Base-by-base conservation (phyloP, 2,113 vertebrate genomes). In the Seriola dumerili region DNA sequence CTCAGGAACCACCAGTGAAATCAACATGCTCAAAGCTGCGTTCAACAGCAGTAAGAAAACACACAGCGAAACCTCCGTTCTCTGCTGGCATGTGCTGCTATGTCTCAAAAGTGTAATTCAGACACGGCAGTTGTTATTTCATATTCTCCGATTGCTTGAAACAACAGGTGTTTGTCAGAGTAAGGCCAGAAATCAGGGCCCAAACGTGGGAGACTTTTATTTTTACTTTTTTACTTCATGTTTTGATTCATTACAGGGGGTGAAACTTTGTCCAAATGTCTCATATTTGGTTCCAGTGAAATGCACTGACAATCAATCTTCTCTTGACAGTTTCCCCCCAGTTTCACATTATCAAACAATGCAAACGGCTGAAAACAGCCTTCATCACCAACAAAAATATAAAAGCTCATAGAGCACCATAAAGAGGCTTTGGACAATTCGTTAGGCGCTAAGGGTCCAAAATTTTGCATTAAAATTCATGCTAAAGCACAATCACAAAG, bases 1-100 rank as follows among this genome's bases (percentile, higher is more conserved):
- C 44, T 96, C 95, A 5, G 95, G 94, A 55, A 80, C 73, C 5
- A 66, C 85, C 78, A 88, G 69, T 5, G 93, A 95, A 42, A 89
- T 96, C 88, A 69, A 13, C 77, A 12, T 3, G 21, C 91, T 96
- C 46, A 95, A 93, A 87, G 44, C 72, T 1, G 89, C 79, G 7
- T 96, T 95, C 78, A 80, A 95, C 86, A 93, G 71, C 80, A 93
- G 95, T 95, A 84, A 94, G 94, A 57, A 64, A 25, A n/a, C 46
- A 72, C 19, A 34, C 66, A 2, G 21, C 4, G 7, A 42, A 23
- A 36, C 38, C 32, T 11, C 1, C 5, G 11, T 7, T 58, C 63
- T 64, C 32, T 29, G 36, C 11, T 23, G 55, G 17, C 36, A 21
- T 25, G 32, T 54, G 54, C 7, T 48, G 12, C 16, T 17, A 13